Conservation (phyloP, 2,113 vertebrate genomes). For the Rattus rattus region DNA sequence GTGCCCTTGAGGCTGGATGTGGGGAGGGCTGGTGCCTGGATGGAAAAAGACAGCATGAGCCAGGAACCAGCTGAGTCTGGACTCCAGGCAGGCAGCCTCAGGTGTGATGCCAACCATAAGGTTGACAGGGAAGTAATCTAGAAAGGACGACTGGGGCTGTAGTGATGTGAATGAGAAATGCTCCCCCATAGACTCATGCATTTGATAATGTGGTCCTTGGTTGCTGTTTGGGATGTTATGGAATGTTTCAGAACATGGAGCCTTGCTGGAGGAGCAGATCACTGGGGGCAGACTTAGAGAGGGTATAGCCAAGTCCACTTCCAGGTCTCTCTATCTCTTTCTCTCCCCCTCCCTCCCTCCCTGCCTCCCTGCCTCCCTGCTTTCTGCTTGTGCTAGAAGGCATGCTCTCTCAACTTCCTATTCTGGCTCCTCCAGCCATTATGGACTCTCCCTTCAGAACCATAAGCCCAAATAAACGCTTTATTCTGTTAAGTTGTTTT, state of each 20-base stretch:
- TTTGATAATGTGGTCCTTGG: neutral
- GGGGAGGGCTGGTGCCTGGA: neutral
- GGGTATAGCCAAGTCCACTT: neutral
- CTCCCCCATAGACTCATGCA: neutral
- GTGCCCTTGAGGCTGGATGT: neutral
- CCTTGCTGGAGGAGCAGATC: neutral
- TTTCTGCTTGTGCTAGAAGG: neutral
- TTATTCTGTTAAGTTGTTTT: neutral
- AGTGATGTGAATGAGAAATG: neutral
- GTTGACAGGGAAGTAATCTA: neutral
- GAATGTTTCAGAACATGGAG: neutral
- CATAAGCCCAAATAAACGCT: neutral
- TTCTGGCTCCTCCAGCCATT: neutral
- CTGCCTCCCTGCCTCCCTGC: accelerated
- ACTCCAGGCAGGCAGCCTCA: neutral
- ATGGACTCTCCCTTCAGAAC: neutral
- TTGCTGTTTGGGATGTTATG: neutral
- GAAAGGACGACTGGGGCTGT: neutral
- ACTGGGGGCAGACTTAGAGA: neutral
- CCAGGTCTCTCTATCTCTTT: neutral
- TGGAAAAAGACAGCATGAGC: neutral
- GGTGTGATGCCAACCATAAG: neutral
- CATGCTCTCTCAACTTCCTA: neutral
- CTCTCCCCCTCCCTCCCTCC: too few relatives aligned
- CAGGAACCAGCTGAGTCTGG: neutral